These are phyloP conservation scores for Cinclus mexicanus DNA, from an alignment of 2,113 vertebrate genomes.

Conservation along the genomic window DNA sequence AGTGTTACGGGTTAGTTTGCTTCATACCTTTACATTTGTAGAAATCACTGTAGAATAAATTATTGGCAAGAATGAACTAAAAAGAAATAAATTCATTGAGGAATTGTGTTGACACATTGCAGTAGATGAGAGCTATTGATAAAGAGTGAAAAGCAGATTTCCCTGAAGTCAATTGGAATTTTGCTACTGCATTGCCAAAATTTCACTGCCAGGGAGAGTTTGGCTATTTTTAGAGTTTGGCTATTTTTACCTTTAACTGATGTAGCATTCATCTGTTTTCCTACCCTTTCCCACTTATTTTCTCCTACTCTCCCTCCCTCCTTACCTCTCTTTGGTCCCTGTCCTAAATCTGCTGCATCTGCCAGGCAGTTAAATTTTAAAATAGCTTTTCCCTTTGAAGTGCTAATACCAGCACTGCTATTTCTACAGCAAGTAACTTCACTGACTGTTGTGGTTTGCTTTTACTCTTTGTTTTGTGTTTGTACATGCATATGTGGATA, in stretches of 20 bases:
- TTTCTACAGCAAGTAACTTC: constrained; percentile 47
- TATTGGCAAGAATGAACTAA: background rate
- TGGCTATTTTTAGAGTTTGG: background rate
- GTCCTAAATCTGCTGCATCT: constrained; percentile 31
- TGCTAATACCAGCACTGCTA: constrained; percentile 59
- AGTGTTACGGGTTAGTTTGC: background rate
- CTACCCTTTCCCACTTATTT: background rate
- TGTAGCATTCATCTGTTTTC: background rate
- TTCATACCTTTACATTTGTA: background rate
- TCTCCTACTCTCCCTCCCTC: background rate
- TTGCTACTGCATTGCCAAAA: background rate
- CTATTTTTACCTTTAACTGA: constrained; percentile 14
- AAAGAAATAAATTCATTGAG: background rate
- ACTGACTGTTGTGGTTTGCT: constrained; percentile 6
- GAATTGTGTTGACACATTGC: background rate
- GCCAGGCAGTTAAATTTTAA: constrained; percentile 69
- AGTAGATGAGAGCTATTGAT: background rate
- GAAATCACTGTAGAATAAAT: background rate
- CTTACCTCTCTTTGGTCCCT: constrained; percentile 21
- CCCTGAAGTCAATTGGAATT: background rate
- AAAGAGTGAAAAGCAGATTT: background rate
- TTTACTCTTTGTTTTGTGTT: constrained; percentile 37
- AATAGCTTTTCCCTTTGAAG: constrained; percentile 66
- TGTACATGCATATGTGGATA: background rate
- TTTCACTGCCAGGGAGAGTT: background rate